Percentiles rank a stretch among this genome's conserved stretches.
Evolutionary conservation across 1,140 invertebrate genomes (phyloP).

Genomic region (Hyphantria cunea): DNA sequence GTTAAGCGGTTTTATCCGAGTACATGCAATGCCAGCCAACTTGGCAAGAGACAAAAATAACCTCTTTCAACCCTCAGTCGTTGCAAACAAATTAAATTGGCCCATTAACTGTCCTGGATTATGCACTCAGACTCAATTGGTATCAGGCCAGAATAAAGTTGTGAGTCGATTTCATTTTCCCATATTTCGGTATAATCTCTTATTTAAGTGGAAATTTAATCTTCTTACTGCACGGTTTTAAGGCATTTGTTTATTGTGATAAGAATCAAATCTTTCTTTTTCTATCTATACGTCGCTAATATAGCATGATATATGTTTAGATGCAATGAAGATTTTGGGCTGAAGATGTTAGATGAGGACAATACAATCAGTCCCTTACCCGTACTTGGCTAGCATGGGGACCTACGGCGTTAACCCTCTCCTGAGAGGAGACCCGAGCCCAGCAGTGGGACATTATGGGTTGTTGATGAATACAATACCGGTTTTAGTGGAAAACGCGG

Average conservation of each 20-base stretch:
- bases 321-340: too few relatives aligned
- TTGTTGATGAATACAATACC: too few relatives aligned
- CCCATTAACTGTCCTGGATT: slow-evolving; percentile 32
- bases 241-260: neutral
- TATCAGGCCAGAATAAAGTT: slow-evolving; percentile 11
- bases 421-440: too few relatives aligned
- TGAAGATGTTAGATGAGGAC: too few relatives aligned
- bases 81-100: slow-evolving; percentile 35
- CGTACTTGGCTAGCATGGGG: too few relatives aligned
- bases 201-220: slow-evolving; percentile 1
- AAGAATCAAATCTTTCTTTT: too few relatives aligned
- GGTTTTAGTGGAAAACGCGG: too few relatives aligned
- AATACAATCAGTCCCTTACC: too few relatives aligned
- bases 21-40: slow-evolving; percentile 2
- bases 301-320: too few relatives aligned
- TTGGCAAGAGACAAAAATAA: slow-evolving; percentile 28
- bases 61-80: slow-evolving; percentile 8
- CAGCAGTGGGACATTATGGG: too few relatives aligned
- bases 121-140: slow-evolving; percentile 36
- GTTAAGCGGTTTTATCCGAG: slow-evolving; percentile 19
- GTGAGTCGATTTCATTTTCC: neutral
- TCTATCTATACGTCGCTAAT: too few relatives aligned
- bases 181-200: slow-evolving; percentile 7
- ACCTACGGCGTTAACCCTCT: too few relatives aligned
- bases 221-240: neutral